phyloP scores from a whole-genome alignment of 2,888 invertebrate species.

The Byasa hedistus region DNA sequence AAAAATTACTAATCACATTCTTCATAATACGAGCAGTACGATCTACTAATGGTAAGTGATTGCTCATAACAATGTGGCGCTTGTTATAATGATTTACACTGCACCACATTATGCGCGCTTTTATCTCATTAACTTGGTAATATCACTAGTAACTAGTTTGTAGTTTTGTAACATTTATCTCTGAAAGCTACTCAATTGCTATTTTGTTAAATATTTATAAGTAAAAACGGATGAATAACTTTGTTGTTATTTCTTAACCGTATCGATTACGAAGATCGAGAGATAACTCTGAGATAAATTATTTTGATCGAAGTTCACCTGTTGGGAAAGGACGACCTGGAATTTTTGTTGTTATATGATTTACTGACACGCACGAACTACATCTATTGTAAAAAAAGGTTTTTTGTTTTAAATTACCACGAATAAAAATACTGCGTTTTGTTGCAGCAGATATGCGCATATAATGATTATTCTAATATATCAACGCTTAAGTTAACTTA shows the following conservation, averaged over 20 bases:
- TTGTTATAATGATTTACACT: no score
- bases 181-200: neutral
- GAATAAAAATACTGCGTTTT: neutral
- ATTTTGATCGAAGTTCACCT: slow-evolving; percentile 41
- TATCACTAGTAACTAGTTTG: no score
- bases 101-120: no score
- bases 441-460: no score
- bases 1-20: no score
- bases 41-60: no score
- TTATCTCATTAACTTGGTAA: no score
- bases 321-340: slow-evolving; percentile 33
- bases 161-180: no score
- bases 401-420: slow-evolving; percentile 13
- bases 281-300: slow-evolving; percentile 69
- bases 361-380: slow-evolving; percentile 44
- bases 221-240: neutral
- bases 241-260: slow-evolving; percentile 12
- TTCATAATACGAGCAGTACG: no score
- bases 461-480: no score
- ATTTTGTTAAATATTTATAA: neutral
- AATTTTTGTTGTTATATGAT: slow-evolving; percentile 59
- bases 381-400: slow-evolving; percentile 14
- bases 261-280: slow-evolving; percentile 69
- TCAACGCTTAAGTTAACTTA: no score
- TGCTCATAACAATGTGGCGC: no score